Evolutionary conservation across 1,140 invertebrate genomes (phyloP).

Genomic region (Drosophila pseudoobscura): DNA sequence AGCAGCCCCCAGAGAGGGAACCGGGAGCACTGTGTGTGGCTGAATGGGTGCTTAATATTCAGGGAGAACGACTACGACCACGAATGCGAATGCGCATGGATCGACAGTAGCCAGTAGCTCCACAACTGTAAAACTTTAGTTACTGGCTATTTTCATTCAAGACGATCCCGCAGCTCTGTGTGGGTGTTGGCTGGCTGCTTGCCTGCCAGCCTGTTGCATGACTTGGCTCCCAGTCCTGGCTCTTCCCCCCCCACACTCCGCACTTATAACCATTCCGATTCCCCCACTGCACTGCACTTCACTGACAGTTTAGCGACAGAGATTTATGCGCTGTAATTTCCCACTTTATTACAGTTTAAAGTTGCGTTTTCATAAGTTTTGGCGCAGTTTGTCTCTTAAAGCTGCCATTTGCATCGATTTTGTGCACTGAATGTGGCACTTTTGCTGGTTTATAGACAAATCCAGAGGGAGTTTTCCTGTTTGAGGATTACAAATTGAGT

Average conservation of each 20-base stretch:
- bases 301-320: constrained; percentile 73
- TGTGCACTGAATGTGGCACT: constrained; percentile 42
- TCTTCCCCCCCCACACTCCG: not conserved
- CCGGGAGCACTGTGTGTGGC: constrained; percentile 34
- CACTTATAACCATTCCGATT: constrained; percentile 15
- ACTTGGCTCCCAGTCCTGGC: constrained; percentile 1
- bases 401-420: constrained; percentile 67
- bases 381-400: constrained; percentile 56
- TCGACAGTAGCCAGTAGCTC: constrained; percentile 55
- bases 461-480: constrained; percentile 15
- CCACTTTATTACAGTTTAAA: constrained; percentile 81
- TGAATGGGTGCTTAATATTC: constrained; percentile 55
- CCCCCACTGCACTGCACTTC: constrained; percentile 17
- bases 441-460: constrained; percentile 10
- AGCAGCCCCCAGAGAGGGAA: constrained; percentile 29
- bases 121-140: constrained; percentile 68
- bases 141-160: constrained; percentile 69
- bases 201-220: constrained; percentile 15
- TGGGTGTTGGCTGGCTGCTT: constrained; percentile 64
- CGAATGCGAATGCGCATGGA: too few species aligned
- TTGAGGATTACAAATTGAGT: not conserved
- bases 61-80: constrained; percentile 6
- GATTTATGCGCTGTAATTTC: constrained; percentile 80
- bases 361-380: constrained; percentile 79
- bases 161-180: constrained; percentile 41